Base-by-base conservation (phyloP, 2,113 vertebrate species). In the Spilogale gracilis region DNA sequence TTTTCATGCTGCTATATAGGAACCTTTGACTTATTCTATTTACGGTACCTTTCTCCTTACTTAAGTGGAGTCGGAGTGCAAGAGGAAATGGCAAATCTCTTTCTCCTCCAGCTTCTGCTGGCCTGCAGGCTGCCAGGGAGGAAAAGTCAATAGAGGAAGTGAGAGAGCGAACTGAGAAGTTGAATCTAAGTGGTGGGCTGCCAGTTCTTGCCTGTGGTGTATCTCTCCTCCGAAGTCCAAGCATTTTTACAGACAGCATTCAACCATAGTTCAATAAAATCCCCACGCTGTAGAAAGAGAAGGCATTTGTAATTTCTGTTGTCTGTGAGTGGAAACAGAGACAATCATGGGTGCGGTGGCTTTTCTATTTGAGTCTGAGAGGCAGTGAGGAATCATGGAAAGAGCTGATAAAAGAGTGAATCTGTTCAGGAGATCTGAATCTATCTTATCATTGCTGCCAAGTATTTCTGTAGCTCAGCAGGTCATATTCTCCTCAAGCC, bases 161-260 rank as follows among this genome's bases (percentile, higher is more conserved):
- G 97, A 97, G 95, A 97, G 89, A 96, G 91, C 97, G 97, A 98
- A 98, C 91, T 94, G 97, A 97, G 97, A 98, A 96, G 96, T 93
- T 96, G 96, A 95, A 97, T 97, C 95, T 94, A 97, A 98, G 96
- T 76, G 96, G 97, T 97, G 91, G 91, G 90, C 93, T 54, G 74
- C 91, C 43, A 92, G 97, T 85, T 86, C 91, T 93, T 3, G 14
- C 91, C 96, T 95, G 97, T 96, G 95, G 93, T 69, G 58, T 83
- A 82, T 96, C 95, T 94, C 80, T 94, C 65, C 85, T 97, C 88
- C 83, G 93, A 98, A 97, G 93, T 97, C 93, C 96, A 96, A 96
- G 91, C 89, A 74, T 74, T 97, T 97, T 98, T 95, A 97, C 50
- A 94, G 85, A 93, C 86, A 93, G 32, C 79, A 58, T 92, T 93